Base-by-base conservation (phyloP, 2,113 vertebrate genomes). In the Oryzias melastigma region DNA sequence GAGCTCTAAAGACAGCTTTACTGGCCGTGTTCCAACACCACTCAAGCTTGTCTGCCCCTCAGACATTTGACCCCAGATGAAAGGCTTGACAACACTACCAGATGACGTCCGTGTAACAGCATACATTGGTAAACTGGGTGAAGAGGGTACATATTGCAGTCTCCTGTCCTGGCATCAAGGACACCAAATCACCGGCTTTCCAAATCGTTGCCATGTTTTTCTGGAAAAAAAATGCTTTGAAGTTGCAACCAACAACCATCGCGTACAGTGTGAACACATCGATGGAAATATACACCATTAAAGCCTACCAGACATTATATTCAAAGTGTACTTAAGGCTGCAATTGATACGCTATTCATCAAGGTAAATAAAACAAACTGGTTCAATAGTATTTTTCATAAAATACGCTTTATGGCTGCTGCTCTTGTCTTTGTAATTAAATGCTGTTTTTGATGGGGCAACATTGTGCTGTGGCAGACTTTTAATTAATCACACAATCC, bases 341-440 rank as follows among this genome's bases (percentile, higher is more conserved):
- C 16, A 15, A 57, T 68, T 27, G 55, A 47, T 44, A 59, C 52
- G n/a, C 58, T 47, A 55, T 58, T 74, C 54, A 54, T 59, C 66
- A 59, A 52, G 22, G 52, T 53, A 58, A 70, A 67, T 51, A 52
- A 60, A 62, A 22, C 29, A 20, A 58, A 53, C 24, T 57, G 63
- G 57, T n/a, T 66, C 58, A 66, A 57, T 27, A 58, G 44, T 18
- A 62, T 66, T 66, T 35, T 47, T 66, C 46, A 46, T 25, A 67
- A 50, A 58, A 66, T 71, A 44, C 25, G 7, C 43, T 16, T 3
- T 62, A 52, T 52, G 43, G 12, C 40, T 25, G 52, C 56, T 52
- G 15, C 73, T 55, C 56, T 35, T 65, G 41, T 58, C 64, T 71
- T 47, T 61, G 52, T 62, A 58, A 65, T 72, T 62, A 57, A 62